Base-by-base conservation (phyloP, 92 coral and sea anemone genomes). In the Virgularia gustaviana region DNA sequence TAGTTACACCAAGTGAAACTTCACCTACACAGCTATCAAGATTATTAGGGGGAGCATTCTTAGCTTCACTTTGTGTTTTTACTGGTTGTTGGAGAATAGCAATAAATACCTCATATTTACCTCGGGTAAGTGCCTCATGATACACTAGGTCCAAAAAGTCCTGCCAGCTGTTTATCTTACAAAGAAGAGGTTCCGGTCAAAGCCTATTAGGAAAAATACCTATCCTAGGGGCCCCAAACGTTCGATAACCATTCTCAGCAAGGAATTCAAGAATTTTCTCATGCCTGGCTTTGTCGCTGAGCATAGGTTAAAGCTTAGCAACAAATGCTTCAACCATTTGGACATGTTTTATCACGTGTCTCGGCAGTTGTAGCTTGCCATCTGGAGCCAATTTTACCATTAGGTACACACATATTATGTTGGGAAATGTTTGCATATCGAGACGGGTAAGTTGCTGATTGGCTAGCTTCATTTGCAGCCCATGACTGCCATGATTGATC, bases 401-500 rank as follows among this genome's bases (percentile, higher is more conserved):
- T 5, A 3, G 55, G 55, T 47, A 47, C 55, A 47, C 55, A 15
- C 55, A 47, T 47, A 4, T 19, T 47, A 47, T 15, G 22, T 47
- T 47, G 15, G 55, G 55, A 47, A 47, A 47, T 25, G 22, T 47
- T 47, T 15, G 55, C 55, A 15, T 47, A 47, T 47, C 20, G 55
- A 15, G 55, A 47, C 22, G 55, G 55, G 22, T 47, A 47, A 15
- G 55, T 47, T 47, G 55, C 55, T 15, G 55, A 19, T 25, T 47
- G 55, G 55, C 20, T 47, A 47, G 22, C 18, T 47, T 47, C 55
- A 47, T 47, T 47, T 15, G 55, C 55, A 4, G 55, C 55, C 55
- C 55, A 47, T 47, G 55, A 15, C 22, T 47, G 55, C 55, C 55
- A 47, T 47, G 55, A 47, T 25, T 47, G 55, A 25, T 47, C 55